phyloP scores from a whole-genome alignment of 2,113 vertebrate genomes.

The Cyprichromis sp. region DNA sequence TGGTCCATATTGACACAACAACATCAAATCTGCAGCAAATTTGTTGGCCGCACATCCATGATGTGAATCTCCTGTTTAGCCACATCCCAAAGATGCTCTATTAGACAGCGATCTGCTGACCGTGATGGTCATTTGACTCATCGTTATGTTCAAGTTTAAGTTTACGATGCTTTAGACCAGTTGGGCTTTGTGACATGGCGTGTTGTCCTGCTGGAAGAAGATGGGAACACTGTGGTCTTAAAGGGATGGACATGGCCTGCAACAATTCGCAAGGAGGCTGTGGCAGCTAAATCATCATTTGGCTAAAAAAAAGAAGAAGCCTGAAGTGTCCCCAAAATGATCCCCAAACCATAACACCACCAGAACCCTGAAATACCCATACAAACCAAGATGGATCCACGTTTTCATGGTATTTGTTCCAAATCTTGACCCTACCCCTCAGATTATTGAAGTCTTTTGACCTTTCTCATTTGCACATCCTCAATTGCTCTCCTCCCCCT shows the following conservation, averaged over 20 bases:
- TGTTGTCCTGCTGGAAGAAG: neutral
- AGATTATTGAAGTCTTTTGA: neutral
- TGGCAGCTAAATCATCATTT: neutral
- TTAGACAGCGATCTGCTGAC: neutral
- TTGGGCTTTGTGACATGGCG: neutral
- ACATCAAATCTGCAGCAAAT: neutral
- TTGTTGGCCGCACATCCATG: neutral
- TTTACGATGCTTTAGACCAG: neutral
- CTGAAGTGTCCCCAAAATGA: accelerated
- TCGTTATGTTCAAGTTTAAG: neutral
- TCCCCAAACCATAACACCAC: neutral
- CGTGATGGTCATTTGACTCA: accelerated
- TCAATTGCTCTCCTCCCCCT: too few species aligned
- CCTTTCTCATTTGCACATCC: neutral
- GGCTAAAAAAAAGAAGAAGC: neutral
- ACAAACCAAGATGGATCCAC: neutral
- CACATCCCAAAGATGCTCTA: neutral
- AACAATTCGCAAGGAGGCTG: neutral
- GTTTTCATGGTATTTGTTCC: neutral
- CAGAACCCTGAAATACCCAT: neutral
- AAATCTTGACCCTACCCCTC: accelerated
- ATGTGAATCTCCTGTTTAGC: neutral
- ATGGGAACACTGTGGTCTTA: neutral
- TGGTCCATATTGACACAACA: neutral
- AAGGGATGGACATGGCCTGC: neutral